Conservation (phyloP, 1,140 invertebrate genomes). For the Hesperophylax magnus region DNA sequence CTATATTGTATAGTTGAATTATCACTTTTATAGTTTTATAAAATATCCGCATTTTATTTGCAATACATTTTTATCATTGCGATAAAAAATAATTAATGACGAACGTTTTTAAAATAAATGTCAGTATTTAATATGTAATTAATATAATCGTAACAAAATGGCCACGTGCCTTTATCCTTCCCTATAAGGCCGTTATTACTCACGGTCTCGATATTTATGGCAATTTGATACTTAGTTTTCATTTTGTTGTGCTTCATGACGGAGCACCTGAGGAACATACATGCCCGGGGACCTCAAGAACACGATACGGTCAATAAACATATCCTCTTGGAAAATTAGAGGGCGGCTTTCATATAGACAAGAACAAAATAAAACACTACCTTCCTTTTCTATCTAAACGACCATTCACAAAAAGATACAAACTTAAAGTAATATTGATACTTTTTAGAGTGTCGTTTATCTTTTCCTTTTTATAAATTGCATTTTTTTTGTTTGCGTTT, state of each 20-base stretch:
- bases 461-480: neutral
- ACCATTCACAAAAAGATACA: neutral
- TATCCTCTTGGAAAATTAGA: conserved; percentile 16
- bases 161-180: too few relatives aligned
- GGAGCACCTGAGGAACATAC: neutral
- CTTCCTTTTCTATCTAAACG: neutral
- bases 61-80: too few relatives aligned
- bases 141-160: too few relatives aligned
- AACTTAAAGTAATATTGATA: neutral
- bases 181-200: neutral
- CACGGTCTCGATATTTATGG: neutral
- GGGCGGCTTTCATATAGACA: conserved; percentile 13
- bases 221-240: neutral
- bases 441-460: neutral
- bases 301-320: conserved; percentile 31
- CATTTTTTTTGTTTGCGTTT: neutral
- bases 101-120: too few relatives aligned
- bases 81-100: too few relatives aligned
- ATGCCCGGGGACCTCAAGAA: neutral
- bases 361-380: neutral
- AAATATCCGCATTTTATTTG: too few relatives aligned
- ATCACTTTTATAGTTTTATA: too few relatives aligned
- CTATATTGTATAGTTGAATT: too few relatives aligned
- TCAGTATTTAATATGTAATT: too few relatives aligned
- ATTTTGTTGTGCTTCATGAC: conserved; percentile 22